phyloP scores from a whole-genome alignment of 2,888 invertebrate genomes.

The Zaprionus obscuricornis region DNA sequence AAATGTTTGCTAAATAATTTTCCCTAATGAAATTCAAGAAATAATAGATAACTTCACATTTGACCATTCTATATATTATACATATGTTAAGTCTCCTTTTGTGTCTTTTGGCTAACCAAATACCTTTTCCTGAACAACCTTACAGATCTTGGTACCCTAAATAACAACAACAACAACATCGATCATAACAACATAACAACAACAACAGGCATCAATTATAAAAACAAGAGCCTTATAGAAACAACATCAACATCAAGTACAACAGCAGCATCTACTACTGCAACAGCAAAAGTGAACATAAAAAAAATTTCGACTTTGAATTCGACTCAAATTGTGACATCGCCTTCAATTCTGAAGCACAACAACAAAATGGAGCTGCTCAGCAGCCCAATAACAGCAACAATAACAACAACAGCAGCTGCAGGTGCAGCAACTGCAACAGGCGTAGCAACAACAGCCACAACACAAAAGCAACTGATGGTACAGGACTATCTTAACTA shows the following conservation, averaged over 20 bases:
- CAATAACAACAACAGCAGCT: slow-evolving; percentile 34
- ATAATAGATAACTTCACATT: no score
- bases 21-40: no score
- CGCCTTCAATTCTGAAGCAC: no score
- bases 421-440: slow-evolving; percentile 56
- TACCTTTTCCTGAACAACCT: slow-evolving; percentile 32
- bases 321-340: slow-evolving; percentile 27
- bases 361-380: slow-evolving; percentile 80
- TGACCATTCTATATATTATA: no score
- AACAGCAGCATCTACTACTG: slow-evolving; percentile 1
- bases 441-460: slow-evolving; percentile 48
- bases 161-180: slow-evolving; percentile 51
- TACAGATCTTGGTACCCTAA: slow-evolving; percentile 72
- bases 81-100: no score
- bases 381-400: slow-evolving; percentile 66
- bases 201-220: slow-evolving; percentile 22
- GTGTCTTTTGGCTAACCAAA: slow-evolving; percentile 56
- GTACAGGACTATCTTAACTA: slow-evolving; percentile 82
- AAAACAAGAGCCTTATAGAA: neutral
- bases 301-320: slow-evolving; percentile 29
- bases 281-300: slow-evolving; percentile 1
- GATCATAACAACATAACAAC: slow-evolving; percentile 26
- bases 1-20: no score
- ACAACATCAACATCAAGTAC: slow-evolving; percentile 16
- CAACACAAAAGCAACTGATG: slow-evolving; percentile 78